Conservation (phyloP, 2,797 vertebrate genomes). For the Chloroceryle amazona region DNA sequence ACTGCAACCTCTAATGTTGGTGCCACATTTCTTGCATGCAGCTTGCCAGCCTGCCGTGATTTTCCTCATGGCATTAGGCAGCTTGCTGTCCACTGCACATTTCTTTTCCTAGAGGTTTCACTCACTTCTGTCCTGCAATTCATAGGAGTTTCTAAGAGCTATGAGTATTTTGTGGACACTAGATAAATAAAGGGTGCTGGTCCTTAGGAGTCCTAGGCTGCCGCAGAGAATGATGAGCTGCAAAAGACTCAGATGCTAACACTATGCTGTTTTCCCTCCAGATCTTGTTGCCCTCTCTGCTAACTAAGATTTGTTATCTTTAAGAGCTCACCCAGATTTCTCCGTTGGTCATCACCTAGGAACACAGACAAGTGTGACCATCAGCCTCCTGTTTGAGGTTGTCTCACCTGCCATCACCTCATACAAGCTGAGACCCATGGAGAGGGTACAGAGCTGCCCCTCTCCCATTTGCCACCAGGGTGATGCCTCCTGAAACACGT, state of each 20-base stretch:
- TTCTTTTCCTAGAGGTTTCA: background rate
- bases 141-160: background rate
- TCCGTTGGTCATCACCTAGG: fast-evolving
- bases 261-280: background rate
- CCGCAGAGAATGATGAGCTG: background rate
- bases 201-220: background rate
- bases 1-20: background rate
- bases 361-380: background rate
- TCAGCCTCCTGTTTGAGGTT: background rate
- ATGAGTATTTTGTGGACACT: background rate
- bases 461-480: background rate
- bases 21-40: background rate
- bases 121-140: background rate
- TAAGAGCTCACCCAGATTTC: background rate
- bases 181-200: background rate
- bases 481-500: background rate
- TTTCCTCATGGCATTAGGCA: background rate
- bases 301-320: background rate
- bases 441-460: background rate
- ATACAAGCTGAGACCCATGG: fast-evolving
- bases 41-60: background rate
- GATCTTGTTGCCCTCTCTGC: background rate
- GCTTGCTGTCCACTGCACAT: background rate
- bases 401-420: background rate
- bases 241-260: background rate